Evolutionary conservation across 2,888 invertebrate species (phyloP).

Genomic region (Tiphia femorata): DNA sequence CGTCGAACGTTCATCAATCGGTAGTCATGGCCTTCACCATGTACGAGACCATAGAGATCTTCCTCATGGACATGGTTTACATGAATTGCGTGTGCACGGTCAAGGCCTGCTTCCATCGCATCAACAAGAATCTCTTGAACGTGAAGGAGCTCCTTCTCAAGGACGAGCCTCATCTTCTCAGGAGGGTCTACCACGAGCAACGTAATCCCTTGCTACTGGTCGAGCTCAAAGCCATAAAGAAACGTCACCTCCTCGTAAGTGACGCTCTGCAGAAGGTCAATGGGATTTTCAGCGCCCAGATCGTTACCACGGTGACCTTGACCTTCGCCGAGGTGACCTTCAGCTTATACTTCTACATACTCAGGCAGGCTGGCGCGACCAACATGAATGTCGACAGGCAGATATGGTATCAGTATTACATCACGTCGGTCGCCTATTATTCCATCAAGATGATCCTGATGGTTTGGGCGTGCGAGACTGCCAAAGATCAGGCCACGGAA

Average conservation of each 20-base stretch:
- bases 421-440: conserved; percentile 36
- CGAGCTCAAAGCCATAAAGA: conserved; percentile 47
- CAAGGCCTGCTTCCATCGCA: conserved; percentile 41
- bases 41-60: conserved; percentile 37
- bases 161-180: conserved; percentile 54
- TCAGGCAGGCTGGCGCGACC: conserved; percentile 15
- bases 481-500: conserved; percentile 36
- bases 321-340: conserved; percentile 54
- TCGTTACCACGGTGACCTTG: conserved; percentile 43
- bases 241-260: conserved; percentile 50
- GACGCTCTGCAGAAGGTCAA: conserved; percentile 45
- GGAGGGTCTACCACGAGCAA: conserved; percentile 55
- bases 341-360: conserved; percentile 53
- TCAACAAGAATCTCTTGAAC: conserved; percentile 43
- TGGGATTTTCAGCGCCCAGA: conserved; percentile 44
- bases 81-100: conserved; percentile 47
- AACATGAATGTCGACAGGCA: conserved; percentile 34
- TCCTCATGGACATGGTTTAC: conserved; percentile 45
- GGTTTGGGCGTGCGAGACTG: conserved; percentile 41
- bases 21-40: conserved; percentile 16
- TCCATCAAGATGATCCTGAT: conserved; percentile 30
- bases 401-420: conserved; percentile 32
- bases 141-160: conserved; percentile 36
- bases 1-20: neutral
- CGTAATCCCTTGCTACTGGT: conserved; percentile 47